phyloP scores from a whole-genome alignment of 2,888 invertebrate species.

The Platypus cylindrus region DNA sequence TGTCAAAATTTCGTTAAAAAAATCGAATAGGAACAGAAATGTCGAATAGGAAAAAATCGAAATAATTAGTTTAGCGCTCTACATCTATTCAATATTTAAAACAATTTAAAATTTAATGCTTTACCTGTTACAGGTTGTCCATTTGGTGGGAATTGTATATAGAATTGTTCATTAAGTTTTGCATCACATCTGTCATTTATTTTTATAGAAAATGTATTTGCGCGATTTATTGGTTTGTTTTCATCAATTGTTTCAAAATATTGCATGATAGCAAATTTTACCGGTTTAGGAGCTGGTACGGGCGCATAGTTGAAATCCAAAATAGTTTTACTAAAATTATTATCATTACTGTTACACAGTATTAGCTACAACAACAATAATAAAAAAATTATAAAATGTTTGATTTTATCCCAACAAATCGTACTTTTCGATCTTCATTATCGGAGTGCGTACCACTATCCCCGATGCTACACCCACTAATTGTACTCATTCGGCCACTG shows the following conservation, averaged over 20 bases:
- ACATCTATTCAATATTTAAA: too few relatives aligned
- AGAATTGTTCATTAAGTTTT: slow-evolving; percentile 37
- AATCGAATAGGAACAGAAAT: too few relatives aligned
- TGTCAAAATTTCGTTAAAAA: too few relatives aligned
- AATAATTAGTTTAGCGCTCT: too few relatives aligned
- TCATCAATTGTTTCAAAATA: slow-evolving; percentile 33
- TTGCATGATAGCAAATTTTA: slow-evolving; percentile 27
- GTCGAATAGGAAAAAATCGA: too few relatives aligned
- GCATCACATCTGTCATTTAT: too few relatives aligned
- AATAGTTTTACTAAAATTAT: slow-evolving; percentile 28
- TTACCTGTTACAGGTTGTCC: slow-evolving; percentile 40
- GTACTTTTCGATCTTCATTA: slow-evolving; percentile 55
- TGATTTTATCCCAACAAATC: not conserved
- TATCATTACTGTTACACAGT: slow-evolving; percentile 22
- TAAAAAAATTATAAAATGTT: slow-evolving; percentile 1
- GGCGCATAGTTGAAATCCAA: slow-evolving; percentile 38
- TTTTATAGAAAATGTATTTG: slow-evolving; percentile 21
- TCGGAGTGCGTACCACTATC: slow-evolving; percentile 81
- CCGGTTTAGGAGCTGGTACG: slow-evolving; percentile 41
- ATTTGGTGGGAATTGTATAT: slow-evolving; percentile 41
- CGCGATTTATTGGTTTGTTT: slow-evolving; percentile 19
- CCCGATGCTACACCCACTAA: slow-evolving; percentile 67
- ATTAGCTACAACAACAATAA: slow-evolving; percentile 22
- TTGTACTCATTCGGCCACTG: slow-evolving; percentile 70
- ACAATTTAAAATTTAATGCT: too few relatives aligned